These are phyloP conservation scores for Rhamnusium bicolor DNA, from an alignment of 2,888 invertebrate genomes.

Conservation along the genomic window DNA sequence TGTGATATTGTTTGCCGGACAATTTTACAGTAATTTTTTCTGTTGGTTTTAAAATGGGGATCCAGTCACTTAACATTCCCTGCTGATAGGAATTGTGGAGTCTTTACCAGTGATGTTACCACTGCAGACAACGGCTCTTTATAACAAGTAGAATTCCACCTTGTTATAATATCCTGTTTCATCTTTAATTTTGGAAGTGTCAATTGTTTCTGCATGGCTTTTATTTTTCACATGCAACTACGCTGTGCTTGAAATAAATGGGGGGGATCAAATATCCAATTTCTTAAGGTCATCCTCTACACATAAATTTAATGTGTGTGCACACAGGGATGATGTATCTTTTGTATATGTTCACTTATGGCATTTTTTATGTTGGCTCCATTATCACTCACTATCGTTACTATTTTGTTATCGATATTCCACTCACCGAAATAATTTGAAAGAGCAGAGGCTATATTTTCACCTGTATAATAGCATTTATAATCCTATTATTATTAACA, in stretches of 20 bases:
- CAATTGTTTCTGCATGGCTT: neutral
- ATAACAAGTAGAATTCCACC: neutral
- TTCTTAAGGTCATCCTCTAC: neutral
- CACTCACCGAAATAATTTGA: slow-evolving; percentile 45
- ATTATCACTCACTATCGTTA: slow-evolving; percentile 52
- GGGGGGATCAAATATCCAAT: neutral
- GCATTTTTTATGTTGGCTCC: slow-evolving; percentile 52
- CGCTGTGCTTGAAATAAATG: neutral
- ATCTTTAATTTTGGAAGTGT: neutral
- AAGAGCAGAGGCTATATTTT: too few relatives aligned
- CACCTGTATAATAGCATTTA: too few relatives aligned
- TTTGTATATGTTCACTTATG: too few relatives aligned
- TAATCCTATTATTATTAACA: too few relatives aligned
- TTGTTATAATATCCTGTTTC: neutral
- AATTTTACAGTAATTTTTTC: slow-evolving; percentile 2
- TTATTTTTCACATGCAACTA: neutral
- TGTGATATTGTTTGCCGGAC: neutral
- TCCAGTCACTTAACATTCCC: neutral
- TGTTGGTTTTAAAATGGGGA: neutral
- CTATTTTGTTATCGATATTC: slow-evolving; percentile 47
- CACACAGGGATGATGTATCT: slow-evolving; percentile 54
- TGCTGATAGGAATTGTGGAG: too few relatives aligned
- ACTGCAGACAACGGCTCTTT: neutral
- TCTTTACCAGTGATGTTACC: too few relatives aligned
- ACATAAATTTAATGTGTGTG: slow-evolving; percentile 51